These are phyloP conservation scores for Centrocercus urophasianus DNA, from an alignment of 2,113 vertebrate species.

Conservation along the genomic window DNA sequence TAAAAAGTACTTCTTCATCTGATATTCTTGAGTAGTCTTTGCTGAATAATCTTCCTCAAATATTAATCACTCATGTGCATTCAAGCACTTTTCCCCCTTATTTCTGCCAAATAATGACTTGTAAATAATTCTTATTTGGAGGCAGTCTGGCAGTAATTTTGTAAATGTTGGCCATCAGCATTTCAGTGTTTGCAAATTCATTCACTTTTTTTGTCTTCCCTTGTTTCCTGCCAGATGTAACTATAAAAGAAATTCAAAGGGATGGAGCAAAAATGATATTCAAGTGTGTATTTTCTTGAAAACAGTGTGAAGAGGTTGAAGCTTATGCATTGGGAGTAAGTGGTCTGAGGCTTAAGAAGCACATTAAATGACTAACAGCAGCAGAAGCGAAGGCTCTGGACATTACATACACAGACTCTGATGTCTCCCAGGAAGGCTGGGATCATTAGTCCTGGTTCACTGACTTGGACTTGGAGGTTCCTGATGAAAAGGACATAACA, in stretches of 20 bases:
- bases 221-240: neutral
- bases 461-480: slow-evolving; percentile 58
- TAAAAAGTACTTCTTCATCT: slow-evolving; percentile 34
- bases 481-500: slow-evolving; percentile 69
- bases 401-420: slow-evolving; percentile 14
- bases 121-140: neutral
- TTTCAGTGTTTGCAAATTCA: neutral
- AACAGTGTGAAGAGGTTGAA: neutral
- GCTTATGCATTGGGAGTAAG: slow-evolving; percentile 30
- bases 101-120: neutral
- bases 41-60: slow-evolving; percentile 41
- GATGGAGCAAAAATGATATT: neutral
- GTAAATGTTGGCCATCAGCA: neutral
- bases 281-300: slow-evolving; percentile 34
- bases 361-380: slow-evolving; percentile 48
- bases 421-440: slow-evolving; percentile 65
- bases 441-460: slow-evolving; percentile 77
- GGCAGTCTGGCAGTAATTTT: neutral
- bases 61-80: neutral
- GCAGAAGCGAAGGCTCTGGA: slow-evolving; percentile 53
- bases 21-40: slow-evolving; percentile 36
- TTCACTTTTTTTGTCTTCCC: neutral
- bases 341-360: slow-evolving; percentile 33
- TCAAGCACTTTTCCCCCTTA: neutral
- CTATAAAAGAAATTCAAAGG: slow-evolving; percentile 21